Evolutionary conservation across 2,888 invertebrate genomes (phyloP), one percentile per base, ranked within the genome.

Genomic region (Cantharis flavilabris): DNA sequence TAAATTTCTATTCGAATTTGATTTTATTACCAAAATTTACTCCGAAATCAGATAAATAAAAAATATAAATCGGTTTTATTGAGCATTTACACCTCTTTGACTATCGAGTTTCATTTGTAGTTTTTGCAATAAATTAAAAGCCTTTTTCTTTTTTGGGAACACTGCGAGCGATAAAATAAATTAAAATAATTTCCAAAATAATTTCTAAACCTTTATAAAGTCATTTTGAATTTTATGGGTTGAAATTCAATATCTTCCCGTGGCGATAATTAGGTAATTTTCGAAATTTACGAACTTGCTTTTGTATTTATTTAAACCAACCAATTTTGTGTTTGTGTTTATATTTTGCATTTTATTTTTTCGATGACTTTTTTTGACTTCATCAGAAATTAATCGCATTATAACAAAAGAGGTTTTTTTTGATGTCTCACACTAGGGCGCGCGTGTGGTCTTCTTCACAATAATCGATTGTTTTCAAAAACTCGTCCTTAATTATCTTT

Each of bases 401-500:
- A n/a, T 49, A 49, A 49, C 49, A 49, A 49, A 49, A n/a, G 49
- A n/a, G 49, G n/a, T 7, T 49, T 49, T 49, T 33, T 62, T 73
- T 67, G 62, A 69, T 69, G 67, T 73, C 62, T 73, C 73, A 73
- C 62, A 69, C 73, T 33, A 16, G 26, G 71, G 75, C 72, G 69
- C 64, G 76, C 70, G 76, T 76, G 76, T 76, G 76, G 76, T 69
- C 74, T 20, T 73, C 72, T 76, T 70, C 67, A 62, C 69, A 73
- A 73, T 76, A 76, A 76, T 73, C 73, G 33, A 73, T 76, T 76
- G 76, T 76, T 76, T 71, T 69, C 67, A 20, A 76, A 81, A 80
- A 76, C 63, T 72, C 63, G 49, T 69, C 16, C 75, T 75, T 79
- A 80, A 80, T 80, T 80, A 80, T 79, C 79, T 73, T 65, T 72